These are phyloP conservation scores for Eleginops maclovinus DNA, from an alignment of 2,113 vertebrate genomes.

Conservation along the genomic window DNA sequence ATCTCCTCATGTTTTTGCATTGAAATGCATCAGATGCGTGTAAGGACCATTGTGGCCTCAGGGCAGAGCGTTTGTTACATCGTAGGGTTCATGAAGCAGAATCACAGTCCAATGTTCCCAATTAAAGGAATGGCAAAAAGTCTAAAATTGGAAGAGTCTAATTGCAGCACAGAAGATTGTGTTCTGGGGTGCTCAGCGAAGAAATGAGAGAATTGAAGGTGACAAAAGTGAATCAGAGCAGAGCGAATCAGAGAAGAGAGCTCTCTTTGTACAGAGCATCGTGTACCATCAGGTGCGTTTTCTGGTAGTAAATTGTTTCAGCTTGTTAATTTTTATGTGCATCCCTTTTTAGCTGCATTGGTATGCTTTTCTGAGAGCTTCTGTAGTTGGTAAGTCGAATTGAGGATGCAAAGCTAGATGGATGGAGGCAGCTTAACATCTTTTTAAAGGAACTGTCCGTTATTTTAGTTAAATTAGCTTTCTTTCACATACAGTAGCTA, in stretches of 20 bases:
- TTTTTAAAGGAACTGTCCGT: background rate
- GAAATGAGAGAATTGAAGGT: slow-evolving; percentile 25
- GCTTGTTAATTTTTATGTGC: slow-evolving; percentile 29
- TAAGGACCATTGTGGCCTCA: background rate
- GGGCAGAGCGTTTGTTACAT: slow-evolving; percentile 25
- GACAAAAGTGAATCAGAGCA: slow-evolving; percentile 36
- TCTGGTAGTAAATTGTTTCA: background rate
- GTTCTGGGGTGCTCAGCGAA: slow-evolving; percentile 32
- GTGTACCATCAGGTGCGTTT: slow-evolving; percentile 22
- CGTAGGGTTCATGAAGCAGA: slow-evolving; percentile 34
- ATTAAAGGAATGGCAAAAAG: slow-evolving; percentile 31
- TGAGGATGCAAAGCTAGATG: slow-evolving; percentile 7
- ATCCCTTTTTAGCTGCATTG: background rate
- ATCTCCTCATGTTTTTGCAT: background rate
- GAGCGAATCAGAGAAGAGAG: slow-evolving; percentile 18
- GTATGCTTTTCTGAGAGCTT: slow-evolving; percentile 6
- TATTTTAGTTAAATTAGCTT: background rate
- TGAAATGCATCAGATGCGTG: slow-evolving; percentile 14
- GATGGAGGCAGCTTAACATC: background rate
- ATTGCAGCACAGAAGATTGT: slow-evolving; percentile 50
- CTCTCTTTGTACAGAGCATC: slow-evolving; percentile 3
- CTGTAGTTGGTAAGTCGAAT: slow-evolving; percentile 8
- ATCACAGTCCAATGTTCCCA: slow-evolving; percentile 42
- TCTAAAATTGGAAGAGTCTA: slow-evolving; percentile 43
- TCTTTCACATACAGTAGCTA: background rate